Conservation (phyloP, 2,888 invertebrate species). For the Agonopterix alstromeriana region DNA sequence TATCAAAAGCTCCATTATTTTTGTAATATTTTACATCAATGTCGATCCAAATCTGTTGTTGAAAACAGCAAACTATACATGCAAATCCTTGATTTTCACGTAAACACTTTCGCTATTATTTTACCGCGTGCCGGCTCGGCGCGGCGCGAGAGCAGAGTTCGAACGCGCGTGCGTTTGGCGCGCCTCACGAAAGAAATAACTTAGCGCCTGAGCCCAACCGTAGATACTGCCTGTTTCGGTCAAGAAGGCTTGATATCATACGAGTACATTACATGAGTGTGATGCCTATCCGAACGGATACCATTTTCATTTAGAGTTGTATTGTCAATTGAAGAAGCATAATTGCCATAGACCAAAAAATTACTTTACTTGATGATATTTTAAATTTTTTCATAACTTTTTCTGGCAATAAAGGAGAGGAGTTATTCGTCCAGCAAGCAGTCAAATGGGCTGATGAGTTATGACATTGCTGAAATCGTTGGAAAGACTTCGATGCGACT, state of each 20-base stretch:
- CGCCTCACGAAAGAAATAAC: conserved; percentile 57
- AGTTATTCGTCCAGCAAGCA: too few species aligned
- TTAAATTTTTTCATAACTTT: too few species aligned
- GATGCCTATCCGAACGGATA: conserved; percentile 13
- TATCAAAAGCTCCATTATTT: conserved; percentile 44
- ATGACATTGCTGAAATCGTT: too few species aligned
- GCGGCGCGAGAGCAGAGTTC: conserved; percentile 19
- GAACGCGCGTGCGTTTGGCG: conserved; percentile 52
- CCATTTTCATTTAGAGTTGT: too few species aligned
- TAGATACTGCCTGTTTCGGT: conserved; percentile 23
- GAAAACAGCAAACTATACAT: conserved; percentile 1
- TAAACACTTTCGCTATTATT: conserved; percentile 29
- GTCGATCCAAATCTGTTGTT: conserved; percentile 11
- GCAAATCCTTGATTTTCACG: conserved; percentile 22
- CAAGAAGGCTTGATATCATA: conserved; percentile 8
- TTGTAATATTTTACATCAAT: conserved; percentile 21
- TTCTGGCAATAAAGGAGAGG: too few species aligned
- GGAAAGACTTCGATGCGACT: too few species aligned
- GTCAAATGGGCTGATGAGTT: too few species aligned
- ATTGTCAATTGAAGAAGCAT: too few species aligned
- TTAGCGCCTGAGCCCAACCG: conserved; percentile 8
- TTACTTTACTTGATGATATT: too few species aligned
- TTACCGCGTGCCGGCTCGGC: conserved; percentile 28
- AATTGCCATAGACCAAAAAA: too few species aligned
- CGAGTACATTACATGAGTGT: conserved; percentile 6